Percentiles rank a stretch among this genome's conserved stretches.
phyloP scores from a whole-genome alignment of 2,888 invertebrate genomes.

The Eupithecia abbreviata region DNA sequence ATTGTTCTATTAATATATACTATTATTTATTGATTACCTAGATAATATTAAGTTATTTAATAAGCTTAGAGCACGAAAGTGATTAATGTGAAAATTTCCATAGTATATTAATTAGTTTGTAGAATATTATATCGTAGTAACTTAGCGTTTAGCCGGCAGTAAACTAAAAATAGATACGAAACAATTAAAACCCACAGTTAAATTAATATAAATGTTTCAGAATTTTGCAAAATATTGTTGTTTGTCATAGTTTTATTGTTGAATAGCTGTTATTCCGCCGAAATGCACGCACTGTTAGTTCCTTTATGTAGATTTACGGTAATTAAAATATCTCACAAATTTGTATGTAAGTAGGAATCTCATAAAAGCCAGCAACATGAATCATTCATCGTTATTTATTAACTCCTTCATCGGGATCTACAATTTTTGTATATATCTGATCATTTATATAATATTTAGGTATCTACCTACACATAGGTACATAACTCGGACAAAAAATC shows the following conservation, averaged over 20 bases:
- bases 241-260: constrained; percentile 61
- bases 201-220: neutral
- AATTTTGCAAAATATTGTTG: constrained; percentile 10
- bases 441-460: neutral
- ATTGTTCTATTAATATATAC: constrained; percentile 74
- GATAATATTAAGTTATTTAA: constrained; percentile 65
- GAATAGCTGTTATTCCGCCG: constrained; percentile 59
- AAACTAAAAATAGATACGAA: constrained; percentile 24
- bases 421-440: neutral
- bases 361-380: constrained; percentile 14
- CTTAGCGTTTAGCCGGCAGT: constrained; percentile 48
- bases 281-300: constrained; percentile 77
- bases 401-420: constrained; percentile 4
- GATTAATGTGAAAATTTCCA: constrained; percentile 73
- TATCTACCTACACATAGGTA: neutral
- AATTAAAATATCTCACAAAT: constrained; percentile 35
- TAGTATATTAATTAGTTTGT: constrained; percentile 61
- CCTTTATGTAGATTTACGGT: constrained; percentile 68
- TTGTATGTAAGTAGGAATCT: constrained; percentile 32
- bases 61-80: constrained; percentile 55
- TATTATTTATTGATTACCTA: constrained; percentile 79
- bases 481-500: neutral
- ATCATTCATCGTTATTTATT: constrained; percentile 11
- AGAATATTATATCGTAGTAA: constrained; percentile 46
- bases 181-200: constrained; percentile 19